These are phyloP conservation scores for Melitaea athalia DNA, from an alignment of 2,888 invertebrate species.

Conservation along the genomic window DNA sequence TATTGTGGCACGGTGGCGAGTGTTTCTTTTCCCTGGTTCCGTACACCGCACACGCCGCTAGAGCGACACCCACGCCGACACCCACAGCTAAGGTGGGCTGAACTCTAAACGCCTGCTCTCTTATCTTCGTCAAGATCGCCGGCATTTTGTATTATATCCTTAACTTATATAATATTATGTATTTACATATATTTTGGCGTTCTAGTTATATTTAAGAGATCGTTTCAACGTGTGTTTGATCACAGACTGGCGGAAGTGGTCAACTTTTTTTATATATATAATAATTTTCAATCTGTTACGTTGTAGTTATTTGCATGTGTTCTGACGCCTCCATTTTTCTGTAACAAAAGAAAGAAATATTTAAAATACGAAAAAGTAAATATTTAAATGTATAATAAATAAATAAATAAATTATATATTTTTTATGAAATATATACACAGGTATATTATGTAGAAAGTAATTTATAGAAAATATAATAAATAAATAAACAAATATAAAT, in stretches of 20 bases:
- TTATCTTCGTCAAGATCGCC: conserved; percentile 73
- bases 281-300: conserved; percentile 34
- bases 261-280: conserved; percentile 12
- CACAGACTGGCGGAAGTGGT: conserved; percentile 31
- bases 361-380: too few relatives aligned
- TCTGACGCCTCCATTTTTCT: conserved; percentile 65
- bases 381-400: too few relatives aligned
- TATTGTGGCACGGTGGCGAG: conserved; percentile 64
- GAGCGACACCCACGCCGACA: conserved; percentile 72
- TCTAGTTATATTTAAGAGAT: conserved; percentile 43
- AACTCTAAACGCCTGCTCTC: conserved; percentile 72
- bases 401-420: too few relatives aligned
- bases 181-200: conserved; percentile 4
- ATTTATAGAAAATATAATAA: too few relatives aligned
- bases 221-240: conserved; percentile 39
- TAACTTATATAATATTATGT: conserved; percentile 8
- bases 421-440: too few relatives aligned
- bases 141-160: conserved; percentile 61
- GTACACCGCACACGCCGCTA: conserved; percentile 72
- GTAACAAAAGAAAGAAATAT: conserved; percentile 52
- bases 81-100: conserved; percentile 70
- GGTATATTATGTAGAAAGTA: too few relatives aligned
- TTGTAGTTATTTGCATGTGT: conserved; percentile 37
- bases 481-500: too few relatives aligned
- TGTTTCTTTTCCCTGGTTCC: conserved; percentile 70